Evolutionary conservation across 1,140 invertebrate species (phyloP).

Genomic region (Venturia canescens): DNA sequence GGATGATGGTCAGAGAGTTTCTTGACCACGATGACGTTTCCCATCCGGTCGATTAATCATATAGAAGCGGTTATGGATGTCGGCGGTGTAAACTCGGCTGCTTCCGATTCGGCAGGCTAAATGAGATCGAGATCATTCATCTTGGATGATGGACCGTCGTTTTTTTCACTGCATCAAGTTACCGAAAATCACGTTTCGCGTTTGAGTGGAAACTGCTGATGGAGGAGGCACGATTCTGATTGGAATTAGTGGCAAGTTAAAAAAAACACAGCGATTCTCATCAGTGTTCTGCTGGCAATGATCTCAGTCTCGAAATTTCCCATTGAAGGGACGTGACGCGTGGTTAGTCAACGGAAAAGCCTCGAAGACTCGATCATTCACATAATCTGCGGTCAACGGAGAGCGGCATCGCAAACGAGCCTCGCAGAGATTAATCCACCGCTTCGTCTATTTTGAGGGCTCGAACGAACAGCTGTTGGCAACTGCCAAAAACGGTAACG

Average conservation of each 20-base stretch:
- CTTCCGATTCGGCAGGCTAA: neutral
- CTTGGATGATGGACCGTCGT: neutral
- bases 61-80: neutral
- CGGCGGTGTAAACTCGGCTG: neutral
- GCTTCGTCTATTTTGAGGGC: neutral
- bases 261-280: too few relatives aligned
- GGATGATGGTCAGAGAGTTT: slow-evolving; percentile 19
- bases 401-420: neutral
- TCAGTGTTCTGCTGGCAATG: neutral
- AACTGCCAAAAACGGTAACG: neutral
- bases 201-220: too few relatives aligned
- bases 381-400: neutral
- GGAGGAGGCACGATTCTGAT: neutral
- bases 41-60: slow-evolving; percentile 44
- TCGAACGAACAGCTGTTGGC: neutral
- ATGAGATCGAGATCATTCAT: neutral
- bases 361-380: neutral
- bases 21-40: slow-evolving; percentile 25
- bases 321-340: neutral
- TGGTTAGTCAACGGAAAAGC: neutral
- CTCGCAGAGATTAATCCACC: neutral
- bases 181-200: too few relatives aligned
- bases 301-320: neutral
- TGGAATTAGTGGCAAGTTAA: neutral
- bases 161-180: too few relatives aligned